Percentiles rank a stretch among this genome's conserved stretches.
Conservation (phyloP, 2,113 vertebrate species). For the Pelecanoides urinatrix region DNA sequence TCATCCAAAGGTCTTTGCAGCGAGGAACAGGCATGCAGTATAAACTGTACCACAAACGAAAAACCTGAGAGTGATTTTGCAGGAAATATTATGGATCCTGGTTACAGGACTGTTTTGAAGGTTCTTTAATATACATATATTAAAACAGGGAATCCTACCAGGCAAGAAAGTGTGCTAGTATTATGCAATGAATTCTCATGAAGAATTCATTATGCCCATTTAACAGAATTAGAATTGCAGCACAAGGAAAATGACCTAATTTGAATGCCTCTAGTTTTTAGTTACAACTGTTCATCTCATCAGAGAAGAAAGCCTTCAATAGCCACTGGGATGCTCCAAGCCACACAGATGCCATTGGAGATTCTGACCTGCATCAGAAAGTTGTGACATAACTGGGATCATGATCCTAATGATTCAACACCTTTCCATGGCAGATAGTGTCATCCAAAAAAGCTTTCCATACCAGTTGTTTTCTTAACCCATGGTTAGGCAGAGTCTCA, state of each 20-base stretch:
- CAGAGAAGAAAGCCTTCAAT: not conserved
- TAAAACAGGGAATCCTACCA: not conserved
- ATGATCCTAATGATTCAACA: not conserved
- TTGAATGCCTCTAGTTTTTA: not conserved
- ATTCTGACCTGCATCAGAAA: not conserved
- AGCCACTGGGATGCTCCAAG: not conserved
- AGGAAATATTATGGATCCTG: not conserved
- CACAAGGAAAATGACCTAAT: not conserved
- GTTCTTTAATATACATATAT: not conserved
- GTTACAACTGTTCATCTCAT: not conserved
- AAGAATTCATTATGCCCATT: not conserved
- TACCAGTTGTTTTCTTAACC: not conserved
- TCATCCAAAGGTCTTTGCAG: not conserved
- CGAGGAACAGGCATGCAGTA: not conserved
- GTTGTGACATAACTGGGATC: not conserved
- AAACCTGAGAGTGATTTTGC: not conserved
- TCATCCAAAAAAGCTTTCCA: not conserved
- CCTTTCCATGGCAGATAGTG: not conserved
- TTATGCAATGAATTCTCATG: not conserved
- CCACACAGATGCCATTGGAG: not conserved
- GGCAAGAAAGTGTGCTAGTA: not conserved
- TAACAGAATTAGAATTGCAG: not conserved
- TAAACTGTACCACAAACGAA: not conserved
- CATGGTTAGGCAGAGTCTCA: not conserved
- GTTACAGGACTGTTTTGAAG: not conserved